phyloP scores from a whole-genome alignment of 2,888 invertebrate species.

The Hedya salicella region DNA sequence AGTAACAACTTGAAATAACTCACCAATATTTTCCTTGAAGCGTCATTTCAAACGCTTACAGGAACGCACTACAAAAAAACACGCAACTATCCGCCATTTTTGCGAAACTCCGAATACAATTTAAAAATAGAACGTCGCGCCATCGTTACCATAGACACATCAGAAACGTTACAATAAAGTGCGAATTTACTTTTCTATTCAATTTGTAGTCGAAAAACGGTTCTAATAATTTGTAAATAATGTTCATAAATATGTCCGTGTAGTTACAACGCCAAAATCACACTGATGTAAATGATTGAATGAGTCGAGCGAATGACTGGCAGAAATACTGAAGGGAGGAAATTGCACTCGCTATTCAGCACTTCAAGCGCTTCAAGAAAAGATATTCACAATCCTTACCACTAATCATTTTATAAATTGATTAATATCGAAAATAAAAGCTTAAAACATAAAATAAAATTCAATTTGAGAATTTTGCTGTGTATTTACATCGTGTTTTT shows the following conservation, averaged over 20 bases:
- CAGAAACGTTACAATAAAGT: not conserved
- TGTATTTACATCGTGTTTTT: not conserved
- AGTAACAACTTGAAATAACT: slow-evolving; percentile 12
- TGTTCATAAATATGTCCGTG: slow-evolving; percentile 15
- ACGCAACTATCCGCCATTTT: slow-evolving; percentile 47
- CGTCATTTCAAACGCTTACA: slow-evolving; percentile 29
- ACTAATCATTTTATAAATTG: not conserved
- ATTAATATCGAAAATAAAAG: not conserved
- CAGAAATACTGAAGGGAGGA: slow-evolving; percentile 78
- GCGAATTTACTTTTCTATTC: not conserved
- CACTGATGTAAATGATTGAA: slow-evolving; percentile 62
- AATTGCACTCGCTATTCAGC: slow-evolving; percentile 49
- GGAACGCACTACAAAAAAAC: slow-evolving; percentile 42
- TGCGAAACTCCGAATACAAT: slow-evolving; percentile 37
- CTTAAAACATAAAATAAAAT: not conserved
- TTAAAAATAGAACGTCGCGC: slow-evolving; percentile 48
- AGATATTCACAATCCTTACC: slow-evolving; percentile 3
- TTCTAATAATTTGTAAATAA: not conserved
- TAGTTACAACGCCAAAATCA: slow-evolving; percentile 49
- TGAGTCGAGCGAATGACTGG: slow-evolving; percentile 71
- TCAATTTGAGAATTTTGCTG: not conserved
- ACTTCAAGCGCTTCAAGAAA: slow-evolving; percentile 58
- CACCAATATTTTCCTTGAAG: slow-evolving; percentile 32
- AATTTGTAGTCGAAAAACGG: not conserved
- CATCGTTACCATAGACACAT: slow-evolving; percentile 42